phyloP scores from a whole-genome alignment of 2,113 vertebrate species.

The Vireo altiloquus region DNA sequence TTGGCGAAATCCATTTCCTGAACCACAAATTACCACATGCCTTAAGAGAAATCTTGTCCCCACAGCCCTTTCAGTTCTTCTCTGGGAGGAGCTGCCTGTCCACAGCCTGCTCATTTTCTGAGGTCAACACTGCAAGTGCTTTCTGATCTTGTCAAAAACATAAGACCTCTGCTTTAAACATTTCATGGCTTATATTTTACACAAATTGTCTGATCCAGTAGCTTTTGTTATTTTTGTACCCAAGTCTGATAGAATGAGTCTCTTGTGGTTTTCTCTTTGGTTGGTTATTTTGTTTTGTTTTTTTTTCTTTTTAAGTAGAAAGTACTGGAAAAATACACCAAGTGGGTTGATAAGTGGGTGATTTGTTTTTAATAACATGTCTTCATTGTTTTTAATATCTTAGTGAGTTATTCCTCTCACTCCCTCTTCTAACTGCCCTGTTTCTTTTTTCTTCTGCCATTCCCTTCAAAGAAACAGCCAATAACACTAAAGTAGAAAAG shows the following conservation, averaged over 20 bases:
- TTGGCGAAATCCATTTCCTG: not conserved
- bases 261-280: fast-evolving
- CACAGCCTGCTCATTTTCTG: not conserved
- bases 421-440: not conserved
- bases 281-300: fast-evolving
- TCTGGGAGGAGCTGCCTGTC: not conserved
- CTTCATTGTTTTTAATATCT: not conserved
- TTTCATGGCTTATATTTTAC: not conserved
- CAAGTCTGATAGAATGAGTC: not conserved
- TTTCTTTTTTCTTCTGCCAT: not conserved
- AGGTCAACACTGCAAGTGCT: not conserved
- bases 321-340: not conserved
- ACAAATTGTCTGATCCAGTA: not conserved
- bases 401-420: not conserved
- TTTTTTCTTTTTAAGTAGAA: not conserved
- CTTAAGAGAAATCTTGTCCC: not conserved
- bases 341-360: not conserved
- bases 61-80: not conserved
- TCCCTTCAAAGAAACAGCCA: not conserved
- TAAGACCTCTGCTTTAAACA: not conserved
- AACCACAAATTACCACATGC: not conserved
- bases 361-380: not conserved
- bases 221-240: not conserved
- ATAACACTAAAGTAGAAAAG: not conserved
- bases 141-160: not conserved